Evolutionary conservation across 2,113 vertebrate genomes (phyloP).

Genomic region (Gopherus flavomarginatus): DNA sequence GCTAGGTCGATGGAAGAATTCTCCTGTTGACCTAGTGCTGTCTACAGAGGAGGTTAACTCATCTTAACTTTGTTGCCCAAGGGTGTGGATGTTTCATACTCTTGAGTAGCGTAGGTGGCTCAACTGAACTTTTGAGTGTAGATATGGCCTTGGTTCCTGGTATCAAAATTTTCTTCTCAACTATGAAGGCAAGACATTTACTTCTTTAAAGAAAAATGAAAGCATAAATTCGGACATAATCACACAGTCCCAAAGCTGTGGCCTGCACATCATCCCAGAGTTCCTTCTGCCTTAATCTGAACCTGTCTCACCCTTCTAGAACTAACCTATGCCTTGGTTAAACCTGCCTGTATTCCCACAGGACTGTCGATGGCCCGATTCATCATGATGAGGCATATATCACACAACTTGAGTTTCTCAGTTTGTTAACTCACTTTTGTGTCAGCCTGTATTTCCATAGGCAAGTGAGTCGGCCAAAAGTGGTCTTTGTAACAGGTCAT

Average conservation of each 20-base stretch:
- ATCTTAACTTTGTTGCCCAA: too few relatives aligned
- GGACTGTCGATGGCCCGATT: neutral
- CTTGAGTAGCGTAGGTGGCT: too few relatives aligned
- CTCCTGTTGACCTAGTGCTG: neutral
- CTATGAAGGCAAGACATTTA: neutral
- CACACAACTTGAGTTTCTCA: neutral
- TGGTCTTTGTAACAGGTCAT: neutral
- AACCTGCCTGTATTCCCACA: neutral
- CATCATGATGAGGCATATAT: neutral
- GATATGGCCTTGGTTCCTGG: neutral
- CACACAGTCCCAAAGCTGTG: neutral
- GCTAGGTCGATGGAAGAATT: neutral
- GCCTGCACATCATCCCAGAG: neutral
- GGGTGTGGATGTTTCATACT: too few relatives aligned
- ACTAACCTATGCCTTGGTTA: neutral
- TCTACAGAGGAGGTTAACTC: neutral
- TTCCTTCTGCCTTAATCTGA: neutral
- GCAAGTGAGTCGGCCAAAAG: conserved; percentile 25
- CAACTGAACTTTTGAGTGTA: too few relatives aligned
- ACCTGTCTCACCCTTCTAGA: neutral
- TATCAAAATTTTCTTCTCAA: neutral
- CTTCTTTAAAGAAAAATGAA: neutral
- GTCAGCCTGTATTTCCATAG: neutral
- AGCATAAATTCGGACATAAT: neutral
- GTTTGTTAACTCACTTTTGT: conserved; percentile 29